Percentiles rank a stretch among this genome's conserved stretches.
These are phyloP conservation scores for Drosophila siamana DNA, from an alignment of 2,888 invertebrate species.

Conservation along the genomic window DNA sequence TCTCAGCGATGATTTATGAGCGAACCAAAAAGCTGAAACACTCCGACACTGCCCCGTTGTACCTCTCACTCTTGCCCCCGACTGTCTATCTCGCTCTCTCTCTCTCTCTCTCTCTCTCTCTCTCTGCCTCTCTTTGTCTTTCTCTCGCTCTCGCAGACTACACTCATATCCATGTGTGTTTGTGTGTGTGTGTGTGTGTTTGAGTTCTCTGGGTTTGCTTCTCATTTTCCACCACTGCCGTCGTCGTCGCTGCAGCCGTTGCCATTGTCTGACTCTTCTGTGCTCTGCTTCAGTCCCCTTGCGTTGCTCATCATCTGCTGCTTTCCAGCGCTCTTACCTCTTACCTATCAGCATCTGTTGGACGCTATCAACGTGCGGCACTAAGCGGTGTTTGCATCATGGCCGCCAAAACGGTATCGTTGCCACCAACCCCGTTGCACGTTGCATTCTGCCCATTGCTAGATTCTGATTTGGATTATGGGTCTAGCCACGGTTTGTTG, in stretches of 20 bases:
- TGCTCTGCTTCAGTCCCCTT: not conserved
- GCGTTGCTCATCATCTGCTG: slow-evolving; percentile 3
- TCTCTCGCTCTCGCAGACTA: slow-evolving; percentile 11
- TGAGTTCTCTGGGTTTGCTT: slow-evolving; percentile 43
- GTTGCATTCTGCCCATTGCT: slow-evolving; percentile 32
- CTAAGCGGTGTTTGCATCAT: slow-evolving; percentile 70
- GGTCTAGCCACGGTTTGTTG: slow-evolving; percentile 12
- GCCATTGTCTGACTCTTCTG: slow-evolving; percentile 63
- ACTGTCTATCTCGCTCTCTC: not conserved
- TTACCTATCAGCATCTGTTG: slow-evolving; percentile 44
- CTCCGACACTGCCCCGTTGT: slow-evolving; percentile 49
- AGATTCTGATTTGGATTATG: slow-evolving; percentile 41
- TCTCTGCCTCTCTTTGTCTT: slow-evolving; percentile 14
- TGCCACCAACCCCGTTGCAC: slow-evolving; percentile 49
- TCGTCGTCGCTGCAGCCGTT: slow-evolving; percentile 26
- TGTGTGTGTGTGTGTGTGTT: slow-evolving; percentile 32
- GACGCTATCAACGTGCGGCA: slow-evolving; percentile 61
- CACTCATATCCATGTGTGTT: slow-evolving; percentile 34
- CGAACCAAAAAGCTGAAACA: slow-evolving; percentile 68
- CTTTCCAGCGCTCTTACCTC: too few species aligned
- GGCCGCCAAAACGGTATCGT: slow-evolving; percentile 67
- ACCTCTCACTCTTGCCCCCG: slow-evolving; percentile 21
- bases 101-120: slow-evolving; percentile 10
- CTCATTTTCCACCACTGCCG: slow-evolving; percentile 71
- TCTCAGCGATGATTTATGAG: slow-evolving; percentile 80